These are phyloP conservation scores for Microctonus brassicae DNA, from an alignment of 2,888 invertebrate species.

Conservation along the genomic window DNA sequence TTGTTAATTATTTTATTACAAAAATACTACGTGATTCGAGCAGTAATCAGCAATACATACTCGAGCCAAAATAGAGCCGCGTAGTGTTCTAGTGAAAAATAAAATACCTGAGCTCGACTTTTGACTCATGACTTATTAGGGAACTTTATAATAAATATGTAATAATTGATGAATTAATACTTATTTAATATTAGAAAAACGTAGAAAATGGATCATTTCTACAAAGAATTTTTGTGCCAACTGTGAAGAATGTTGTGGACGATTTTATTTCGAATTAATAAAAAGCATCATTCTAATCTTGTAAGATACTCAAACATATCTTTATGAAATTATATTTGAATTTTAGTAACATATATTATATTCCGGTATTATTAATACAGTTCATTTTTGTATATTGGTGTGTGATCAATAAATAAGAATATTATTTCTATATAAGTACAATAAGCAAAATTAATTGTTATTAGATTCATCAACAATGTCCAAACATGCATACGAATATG, in stretches of 20 bases:
- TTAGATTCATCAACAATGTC: not conserved
- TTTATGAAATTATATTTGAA: constrained; percentile 69
- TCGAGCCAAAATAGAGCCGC: not conserved
- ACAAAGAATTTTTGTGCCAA: constrained; percentile 69
- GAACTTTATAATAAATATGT: constrained; percentile 58
- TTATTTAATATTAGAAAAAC: constrained; percentile 45
- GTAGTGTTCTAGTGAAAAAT: constrained; percentile 13
- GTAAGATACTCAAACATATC: constrained; percentile 69
- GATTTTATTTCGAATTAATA: constrained; percentile 49
- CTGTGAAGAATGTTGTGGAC: constrained; percentile 68
- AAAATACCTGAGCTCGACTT: constrained; percentile 58
- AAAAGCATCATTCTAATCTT: constrained; percentile 68
- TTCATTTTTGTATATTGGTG: constrained; percentile 71
- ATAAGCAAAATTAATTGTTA: not conserved
- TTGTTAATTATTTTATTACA: constrained; percentile 47
- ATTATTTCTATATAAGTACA: constrained; percentile 70
- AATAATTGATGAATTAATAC: constrained; percentile 68
- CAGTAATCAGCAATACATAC: constrained; percentile 11
- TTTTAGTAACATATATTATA: constrained; percentile 68
- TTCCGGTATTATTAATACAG: constrained; percentile 70
- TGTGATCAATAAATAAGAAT: constrained; percentile 70
- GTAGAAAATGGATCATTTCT: constrained; percentile 56
- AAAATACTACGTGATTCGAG: constrained; percentile 32
- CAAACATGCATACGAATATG: no score
- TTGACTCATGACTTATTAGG: constrained; percentile 64